Base-by-base conservation (phyloP, 2,888 invertebrate genomes). In the Amiota communis region DNA sequence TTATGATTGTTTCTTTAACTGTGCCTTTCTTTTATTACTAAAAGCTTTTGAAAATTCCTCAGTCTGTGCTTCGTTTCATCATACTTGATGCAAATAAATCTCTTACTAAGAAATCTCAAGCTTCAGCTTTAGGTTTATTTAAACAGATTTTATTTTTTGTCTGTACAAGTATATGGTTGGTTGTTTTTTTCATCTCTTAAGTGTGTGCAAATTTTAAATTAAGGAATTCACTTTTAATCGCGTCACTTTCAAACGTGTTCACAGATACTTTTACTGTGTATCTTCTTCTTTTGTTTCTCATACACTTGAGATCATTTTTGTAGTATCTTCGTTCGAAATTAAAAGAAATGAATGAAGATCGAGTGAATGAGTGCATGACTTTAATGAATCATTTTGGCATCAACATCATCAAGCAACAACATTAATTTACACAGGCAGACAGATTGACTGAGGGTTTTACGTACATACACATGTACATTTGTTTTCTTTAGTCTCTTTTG, bases 381-480 rank as follows among this genome's bases (percentile, higher is more conserved):
- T 48, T 47, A n/a, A 65, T 65, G 65, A 65, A 65, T 65, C 65
- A 65, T 17, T 59, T 59, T 11, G 59, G 15, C n/a, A 59, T 15
- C 53, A 9, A n/a, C 53, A 36, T 36, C 36, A 36, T 36, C 36
- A 36, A 36, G 4, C 36, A 36, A 36, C 36, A 36, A 36, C 36
- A 36, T 36, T 6, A 36, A 36, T 36, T 2, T 36, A 36, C 36
- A 6, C 36, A 36, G 36, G 36, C 36, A 36, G 36, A 36, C 36
- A 36, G 36, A 36, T 36, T 36, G 36, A 36, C 36, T 36, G 36
- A 36, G 36, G 36, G 36, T 36, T 36, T 36, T 36, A 36, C 36
- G 8, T 36, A 6, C 36, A 6, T 6, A 6, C 6, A 36, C 36
- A 36, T 36, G 6, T 4, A 6, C 6, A 36, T 36, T 36, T 36